phyloP scores from a whole-genome alignment of 2,113 vertebrate species.

The Pelobates fuscus region DNA sequence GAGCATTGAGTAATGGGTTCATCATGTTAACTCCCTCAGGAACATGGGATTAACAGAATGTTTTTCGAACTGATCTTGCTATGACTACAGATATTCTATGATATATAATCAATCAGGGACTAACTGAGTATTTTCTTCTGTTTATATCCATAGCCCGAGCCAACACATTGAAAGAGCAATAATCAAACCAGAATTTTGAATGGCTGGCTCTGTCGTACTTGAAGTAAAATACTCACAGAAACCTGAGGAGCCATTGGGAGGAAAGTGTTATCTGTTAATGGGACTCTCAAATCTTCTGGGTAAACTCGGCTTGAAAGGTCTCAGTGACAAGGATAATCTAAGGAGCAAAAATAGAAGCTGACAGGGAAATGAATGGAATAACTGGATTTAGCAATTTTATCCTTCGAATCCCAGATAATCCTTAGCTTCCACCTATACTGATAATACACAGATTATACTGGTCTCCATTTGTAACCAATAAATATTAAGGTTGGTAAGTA shows the following conservation, averaged over 20 bases:
- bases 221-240: conserved; percentile 62
- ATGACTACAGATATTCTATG: no score
- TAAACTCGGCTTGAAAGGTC: conserved; percentile 69
- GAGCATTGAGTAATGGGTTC: no score
- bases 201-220: conserved; percentile 49
- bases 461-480: conserved; percentile 67
- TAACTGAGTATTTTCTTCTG: background rate
- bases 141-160: background rate
- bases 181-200: conserved; percentile 3
- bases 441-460: conserved; percentile 61
- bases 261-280: conserved; percentile 69
- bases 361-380: conserved; percentile 70
- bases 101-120: no score
- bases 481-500: background rate
- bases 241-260: conserved; percentile 73
- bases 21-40: no score
- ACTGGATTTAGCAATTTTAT: conserved; percentile 66
- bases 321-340: conserved; percentile 72
- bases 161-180: conserved; percentile 13
- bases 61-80: no score
- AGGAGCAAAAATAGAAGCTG: conserved; percentile 67
- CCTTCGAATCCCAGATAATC: conserved; percentile 61
- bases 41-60: no score
- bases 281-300: conserved; percentile 60
- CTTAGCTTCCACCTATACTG: conserved; percentile 70